These are phyloP conservation scores for Argyrosomus japonicus DNA, from an alignment of 2,113 vertebrate species.

Conservation along the genomic window DNA sequence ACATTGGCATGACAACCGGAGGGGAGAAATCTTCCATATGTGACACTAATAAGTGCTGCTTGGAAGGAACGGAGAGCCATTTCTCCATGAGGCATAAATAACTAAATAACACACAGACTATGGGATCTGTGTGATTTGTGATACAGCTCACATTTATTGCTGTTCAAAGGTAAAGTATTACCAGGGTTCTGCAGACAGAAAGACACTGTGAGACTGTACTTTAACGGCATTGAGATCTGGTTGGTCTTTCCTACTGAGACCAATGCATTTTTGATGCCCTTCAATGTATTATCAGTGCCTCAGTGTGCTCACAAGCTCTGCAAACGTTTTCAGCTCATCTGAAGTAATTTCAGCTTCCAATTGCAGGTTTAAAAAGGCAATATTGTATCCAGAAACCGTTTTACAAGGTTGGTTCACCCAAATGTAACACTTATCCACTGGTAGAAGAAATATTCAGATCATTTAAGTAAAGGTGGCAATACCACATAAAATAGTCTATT, in stretches of 20 bases:
- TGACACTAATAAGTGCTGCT: slow-evolving; percentile 76
- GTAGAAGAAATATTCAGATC: neutral
- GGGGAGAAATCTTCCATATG: slow-evolving; percentile 73
- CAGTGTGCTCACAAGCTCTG: slow-evolving; percentile 2
- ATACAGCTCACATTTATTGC: slow-evolving; percentile 65
- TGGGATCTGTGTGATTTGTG: slow-evolving; percentile 70
- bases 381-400: slow-evolving; percentile 28
- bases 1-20: slow-evolving; percentile 68
- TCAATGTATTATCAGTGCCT: slow-evolving; percentile 59
- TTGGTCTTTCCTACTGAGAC: slow-evolving; percentile 57
- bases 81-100: slow-evolving; percentile 74
- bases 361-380: slow-evolving; percentile 47
- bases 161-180: slow-evolving; percentile 61
- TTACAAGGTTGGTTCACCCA: slow-evolving; percentile 1
- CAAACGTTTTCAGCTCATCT: slow-evolving; percentile 53
- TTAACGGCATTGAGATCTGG: slow-evolving; percentile 37
- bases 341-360: slow-evolving; percentile 44
- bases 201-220: slow-evolving; percentile 20
- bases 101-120: slow-evolving; percentile 64
- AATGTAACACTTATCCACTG: neutral
- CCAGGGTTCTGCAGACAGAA: slow-evolving; percentile 34
- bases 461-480: neutral
- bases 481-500: no score
- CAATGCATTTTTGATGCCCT: slow-evolving; percentile 69
- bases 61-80: slow-evolving; percentile 50